Conservation (phyloP, 2,797 vertebrate species). For the Ctenosaura bakeri region DNA sequence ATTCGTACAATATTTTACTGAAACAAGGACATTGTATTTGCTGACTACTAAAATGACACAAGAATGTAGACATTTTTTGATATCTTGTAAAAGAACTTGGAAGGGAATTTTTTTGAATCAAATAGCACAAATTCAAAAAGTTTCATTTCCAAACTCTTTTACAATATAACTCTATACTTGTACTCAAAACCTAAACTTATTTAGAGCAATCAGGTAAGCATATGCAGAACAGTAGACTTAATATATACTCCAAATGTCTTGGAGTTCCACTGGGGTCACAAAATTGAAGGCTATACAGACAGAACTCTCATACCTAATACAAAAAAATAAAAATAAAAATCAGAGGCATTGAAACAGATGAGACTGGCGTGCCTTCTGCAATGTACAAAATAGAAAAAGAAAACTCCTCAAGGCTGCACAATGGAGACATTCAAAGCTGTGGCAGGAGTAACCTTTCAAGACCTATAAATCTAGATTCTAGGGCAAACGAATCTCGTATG, state of each 20-base stretch:
- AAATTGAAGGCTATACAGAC: constrained; percentile 23
- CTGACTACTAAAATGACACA: no score
- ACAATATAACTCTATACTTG: no score
- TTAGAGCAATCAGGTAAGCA: not conserved
- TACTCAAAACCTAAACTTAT: no score
- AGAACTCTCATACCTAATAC: constrained; percentile 29
- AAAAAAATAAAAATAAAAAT: constrained; percentile 19
- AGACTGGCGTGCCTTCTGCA: constrained; percentile 6
- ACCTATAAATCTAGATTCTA: constrained; percentile 24
- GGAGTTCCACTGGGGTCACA: not conserved
- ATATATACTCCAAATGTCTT: not conserved
- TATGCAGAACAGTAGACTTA: not conserved
- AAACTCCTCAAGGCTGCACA: constrained; percentile 28
- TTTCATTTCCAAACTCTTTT: no score
- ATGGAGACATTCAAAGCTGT: constrained; percentile 10
- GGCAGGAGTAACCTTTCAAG: constrained; percentile 39
- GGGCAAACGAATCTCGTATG: constrained; percentile 10
- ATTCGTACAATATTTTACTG: no score
- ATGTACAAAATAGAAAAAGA: not conserved
- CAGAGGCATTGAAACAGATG: constrained; percentile 16
- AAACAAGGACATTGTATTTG: no score
- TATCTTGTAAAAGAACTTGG: no score
- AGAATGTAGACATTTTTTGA: no score
- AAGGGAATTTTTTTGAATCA: no score
- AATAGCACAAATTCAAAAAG: no score